These are phyloP conservation scores for Atherinosoma microstoma DNA, from an alignment of 2,797 vertebrate species.

Conservation along the genomic window DNA sequence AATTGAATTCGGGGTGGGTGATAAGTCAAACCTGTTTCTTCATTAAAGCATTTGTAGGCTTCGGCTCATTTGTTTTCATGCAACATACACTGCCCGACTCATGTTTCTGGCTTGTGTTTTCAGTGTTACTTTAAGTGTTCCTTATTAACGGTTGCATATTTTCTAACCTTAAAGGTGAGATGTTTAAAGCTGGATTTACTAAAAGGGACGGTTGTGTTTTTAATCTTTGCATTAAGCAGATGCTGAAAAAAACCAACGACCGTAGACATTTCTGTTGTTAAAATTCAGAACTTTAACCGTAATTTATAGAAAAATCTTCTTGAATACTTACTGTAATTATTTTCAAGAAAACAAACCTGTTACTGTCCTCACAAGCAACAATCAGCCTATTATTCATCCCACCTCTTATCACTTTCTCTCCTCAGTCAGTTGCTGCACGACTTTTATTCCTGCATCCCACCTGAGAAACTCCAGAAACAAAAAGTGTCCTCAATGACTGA, in stretches of 20 bases:
- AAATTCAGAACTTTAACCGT: constrained; percentile 2
- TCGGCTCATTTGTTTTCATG: constrained; percentile 61
- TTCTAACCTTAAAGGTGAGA: constrained; percentile 15
- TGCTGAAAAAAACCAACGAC: constrained; percentile 3
- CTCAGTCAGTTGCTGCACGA: constrained; percentile 92
- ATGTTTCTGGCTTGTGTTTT: constrained; percentile 13
- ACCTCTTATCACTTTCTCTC: constrained; percentile 19
- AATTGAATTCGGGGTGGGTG: constrained; percentile 62
- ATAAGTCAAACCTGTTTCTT: constrained; percentile 68
- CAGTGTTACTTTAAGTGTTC: constrained; percentile 1
- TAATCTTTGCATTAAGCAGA: constrained; percentile 17
- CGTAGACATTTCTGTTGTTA: not conserved
- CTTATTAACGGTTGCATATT: constrained; percentile 31
- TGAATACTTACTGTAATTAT: constrained; percentile 27
- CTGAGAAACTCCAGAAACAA: constrained; percentile 92
- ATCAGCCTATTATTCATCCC: constrained; percentile 29
- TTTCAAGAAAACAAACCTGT: constrained; percentile 17
- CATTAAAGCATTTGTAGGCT: constrained; percentile 55
- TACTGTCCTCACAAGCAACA: constrained; percentile 26
- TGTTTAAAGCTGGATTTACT: constrained; percentile 2
- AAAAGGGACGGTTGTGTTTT: constrained; percentile 11
- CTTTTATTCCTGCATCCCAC: constrained; percentile 95
- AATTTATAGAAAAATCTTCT: not conserved
- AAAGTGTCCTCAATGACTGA: constrained; percentile 97
- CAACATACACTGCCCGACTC: constrained; percentile 16